A percentile compares a stretch with the other conserved stretches of the same genome.
phyloP scores from a whole-genome alignment of 2,797 vertebrate genomes.

The Cyclopterus lumpus region DNA sequence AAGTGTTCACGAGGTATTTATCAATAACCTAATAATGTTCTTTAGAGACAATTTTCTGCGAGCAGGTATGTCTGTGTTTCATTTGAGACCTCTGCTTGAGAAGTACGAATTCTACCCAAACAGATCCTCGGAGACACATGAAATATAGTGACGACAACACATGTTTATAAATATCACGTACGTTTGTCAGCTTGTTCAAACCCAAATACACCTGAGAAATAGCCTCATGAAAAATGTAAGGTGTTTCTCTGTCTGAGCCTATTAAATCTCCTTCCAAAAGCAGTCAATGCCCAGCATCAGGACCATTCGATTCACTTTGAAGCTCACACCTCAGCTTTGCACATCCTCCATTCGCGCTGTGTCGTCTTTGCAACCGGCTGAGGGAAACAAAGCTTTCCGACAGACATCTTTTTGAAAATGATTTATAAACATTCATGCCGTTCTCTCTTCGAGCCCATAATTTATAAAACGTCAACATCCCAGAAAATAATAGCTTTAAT shows the following conservation, averaged over 20 bases:
- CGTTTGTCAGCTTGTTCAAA: slow-evolving; percentile 63
- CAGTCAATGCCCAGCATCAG: slow-evolving; percentile 57
- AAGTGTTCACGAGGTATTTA: slow-evolving; percentile 17
- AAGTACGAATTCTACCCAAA: slow-evolving; percentile 27
- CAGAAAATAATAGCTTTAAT: slow-evolving; percentile 36
- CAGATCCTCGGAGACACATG: slow-evolving; percentile 44
- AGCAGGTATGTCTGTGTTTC: slow-evolving; percentile 38
- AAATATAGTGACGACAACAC: slow-evolving; percentile 32
- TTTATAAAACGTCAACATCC: slow-evolving; percentile 37
- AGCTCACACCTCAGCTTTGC: slow-evolving; percentile 65
- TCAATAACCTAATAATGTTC: neutral
- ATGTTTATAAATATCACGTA: slow-evolving; percentile 56
- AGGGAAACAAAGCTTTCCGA: slow-evolving; percentile 43
- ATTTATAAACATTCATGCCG: slow-evolving; percentile 25
- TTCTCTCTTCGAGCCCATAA: slow-evolving; percentile 8
- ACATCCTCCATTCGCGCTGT: slow-evolving; percentile 36
- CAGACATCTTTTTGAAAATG: slow-evolving; percentile 8
- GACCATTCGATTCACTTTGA: slow-evolving; percentile 69
- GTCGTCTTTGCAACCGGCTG: slow-evolving; percentile 41
- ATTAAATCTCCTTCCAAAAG: slow-evolving; percentile 66
- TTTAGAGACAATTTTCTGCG: slow-evolving; percentile 21
- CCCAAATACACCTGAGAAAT: slow-evolving; percentile 59
- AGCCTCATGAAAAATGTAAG: slow-evolving; percentile 70
- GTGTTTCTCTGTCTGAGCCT: slow-evolving; percentile 56
- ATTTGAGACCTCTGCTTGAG: slow-evolving; percentile 12